Conservation (phyloP, 2,888 invertebrate species). For the Drosophila prolongata region DNA sequence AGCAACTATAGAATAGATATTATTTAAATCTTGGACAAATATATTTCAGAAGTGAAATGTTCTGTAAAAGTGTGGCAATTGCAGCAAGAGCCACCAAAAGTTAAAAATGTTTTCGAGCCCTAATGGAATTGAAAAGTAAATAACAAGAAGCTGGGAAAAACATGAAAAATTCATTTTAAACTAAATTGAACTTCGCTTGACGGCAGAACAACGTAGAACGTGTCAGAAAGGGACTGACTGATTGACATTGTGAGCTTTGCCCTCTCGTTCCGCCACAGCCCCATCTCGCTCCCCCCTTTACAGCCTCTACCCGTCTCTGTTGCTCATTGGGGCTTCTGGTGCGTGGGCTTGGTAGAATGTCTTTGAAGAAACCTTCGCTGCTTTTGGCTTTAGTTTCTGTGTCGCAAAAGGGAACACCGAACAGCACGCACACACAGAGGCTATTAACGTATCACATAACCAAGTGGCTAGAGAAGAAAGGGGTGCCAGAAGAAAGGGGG, state of each 20-base stretch:
- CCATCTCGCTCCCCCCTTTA: not conserved
- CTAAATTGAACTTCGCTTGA: not conserved
- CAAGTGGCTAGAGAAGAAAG: slow-evolving; percentile 2
- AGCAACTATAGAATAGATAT: too few species aligned
- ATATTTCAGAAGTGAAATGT: too few species aligned
- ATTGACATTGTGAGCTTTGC: slow-evolving; percentile 27
- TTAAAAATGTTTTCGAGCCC: not conserved
- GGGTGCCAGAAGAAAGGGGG: not conserved
- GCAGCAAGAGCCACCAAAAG: not conserved
- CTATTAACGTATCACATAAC: slow-evolving; percentile 40
- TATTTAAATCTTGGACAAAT: too few species aligned
- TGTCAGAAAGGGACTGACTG: slow-evolving; percentile 3
- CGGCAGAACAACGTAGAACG: slow-evolving; percentile 6
- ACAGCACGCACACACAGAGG: slow-evolving; percentile 13
- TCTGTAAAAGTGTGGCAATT: too few species aligned
- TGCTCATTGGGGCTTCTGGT: slow-evolving; percentile 4
- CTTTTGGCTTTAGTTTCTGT: slow-evolving; percentile 10
- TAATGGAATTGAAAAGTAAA: not conserved
- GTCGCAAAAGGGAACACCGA: slow-evolving; percentile 13
- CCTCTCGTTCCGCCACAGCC: not conserved
- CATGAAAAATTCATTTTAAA: not conserved
- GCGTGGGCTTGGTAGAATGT: slow-evolving; percentile 26
- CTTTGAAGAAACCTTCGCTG: slow-evolving; percentile 36
- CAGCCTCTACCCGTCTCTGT: not conserved
- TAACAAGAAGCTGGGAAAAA: not conserved